Percentiles rank a stretch among this genome's conserved stretches.
phyloP scores from a whole-genome alignment of 2,113 vertebrate genomes.

The Chamaetylas fuelleborni region DNA sequence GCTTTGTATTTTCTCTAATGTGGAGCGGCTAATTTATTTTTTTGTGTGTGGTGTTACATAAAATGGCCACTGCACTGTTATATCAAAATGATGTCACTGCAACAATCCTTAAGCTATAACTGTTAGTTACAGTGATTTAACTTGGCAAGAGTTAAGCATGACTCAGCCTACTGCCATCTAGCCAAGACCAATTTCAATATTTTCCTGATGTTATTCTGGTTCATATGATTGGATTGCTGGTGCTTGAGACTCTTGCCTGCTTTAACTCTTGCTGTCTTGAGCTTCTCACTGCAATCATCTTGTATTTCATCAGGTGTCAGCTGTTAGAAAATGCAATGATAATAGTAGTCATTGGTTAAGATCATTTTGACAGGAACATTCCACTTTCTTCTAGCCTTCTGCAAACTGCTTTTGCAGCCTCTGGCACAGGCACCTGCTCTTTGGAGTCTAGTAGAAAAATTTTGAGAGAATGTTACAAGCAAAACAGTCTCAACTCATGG shows the following conservation, averaged over 20 bases:
- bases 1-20: neutral
- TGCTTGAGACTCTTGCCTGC: neutral
- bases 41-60: neutral
- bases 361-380: neutral
- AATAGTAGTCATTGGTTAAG: neutral
- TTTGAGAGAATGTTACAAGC: neutral
- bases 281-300: neutral
- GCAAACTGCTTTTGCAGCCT: neutral
- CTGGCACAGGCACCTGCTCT: neutral
- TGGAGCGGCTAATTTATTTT: neutral
- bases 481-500: neutral
- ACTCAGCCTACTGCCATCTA: slow-evolving; percentile 1
- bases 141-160: slow-evolving; percentile 1
- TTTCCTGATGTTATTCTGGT: neutral
- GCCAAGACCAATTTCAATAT: neutral
- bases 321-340: neutral
- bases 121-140: neutral
- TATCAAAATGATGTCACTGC: neutral
- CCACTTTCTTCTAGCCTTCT: neutral
- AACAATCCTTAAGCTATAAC: neutral
- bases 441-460: neutral
- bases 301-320: neutral
- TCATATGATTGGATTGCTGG: neutral
- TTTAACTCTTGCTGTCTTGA: slow-evolving; percentile 11
- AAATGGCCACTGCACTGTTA: slow-evolving; percentile 1